Evolutionary conservation across 53 echinoderm and acorn worm genomes (phyloP), one percentile per base, ranked within the genome.

Genomic region (Luidia sarsii): DNA sequence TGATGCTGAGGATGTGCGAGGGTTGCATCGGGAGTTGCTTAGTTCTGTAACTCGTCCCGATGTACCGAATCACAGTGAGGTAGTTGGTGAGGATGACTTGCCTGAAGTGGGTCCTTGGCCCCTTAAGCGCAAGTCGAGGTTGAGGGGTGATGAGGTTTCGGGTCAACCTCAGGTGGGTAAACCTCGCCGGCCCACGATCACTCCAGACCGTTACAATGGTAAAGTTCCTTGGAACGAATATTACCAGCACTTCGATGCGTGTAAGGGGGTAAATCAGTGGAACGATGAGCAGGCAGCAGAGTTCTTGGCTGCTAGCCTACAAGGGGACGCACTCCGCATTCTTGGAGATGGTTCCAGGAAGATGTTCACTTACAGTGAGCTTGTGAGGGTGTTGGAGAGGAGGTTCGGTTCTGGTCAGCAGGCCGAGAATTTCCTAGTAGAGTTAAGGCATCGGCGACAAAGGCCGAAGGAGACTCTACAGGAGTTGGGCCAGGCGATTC

Each of bases 191-290:
- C 66, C 66, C 16, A 65, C 66, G 16, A 22, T 65, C 20, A 65
- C 66, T 33, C 27, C 41, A 7, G 41, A 65, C 66, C 66, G 66
- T 0, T 65, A 20, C 16, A 41, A 65, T 41, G 66, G 66, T 65
- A 65, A 65, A 18, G 66, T 65, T 65, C 20, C 32, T 41, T 65
- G 41, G 66, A 65, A 65, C 66, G 25, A 65, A 39, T 45, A 68
- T 68, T 45, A 68, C 45, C 45, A 25, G 10, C 68, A 68, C 41
- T 68, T 45, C 21, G 68, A 68, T 38, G 68, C 35, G 39, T 64
- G 65, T 64, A 64, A 64, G 65, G 9, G 25, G 35, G 35, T 68
- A 10, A 68, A 68, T 68, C 43, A 54, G 56, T 72, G 73, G 73
- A 55, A 55, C 36, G 73, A 72, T 15, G 36, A 65, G 16, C 37